Base-by-base conservation (phyloP, 2,113 vertebrate species). In the Scomber japonicus region DNA sequence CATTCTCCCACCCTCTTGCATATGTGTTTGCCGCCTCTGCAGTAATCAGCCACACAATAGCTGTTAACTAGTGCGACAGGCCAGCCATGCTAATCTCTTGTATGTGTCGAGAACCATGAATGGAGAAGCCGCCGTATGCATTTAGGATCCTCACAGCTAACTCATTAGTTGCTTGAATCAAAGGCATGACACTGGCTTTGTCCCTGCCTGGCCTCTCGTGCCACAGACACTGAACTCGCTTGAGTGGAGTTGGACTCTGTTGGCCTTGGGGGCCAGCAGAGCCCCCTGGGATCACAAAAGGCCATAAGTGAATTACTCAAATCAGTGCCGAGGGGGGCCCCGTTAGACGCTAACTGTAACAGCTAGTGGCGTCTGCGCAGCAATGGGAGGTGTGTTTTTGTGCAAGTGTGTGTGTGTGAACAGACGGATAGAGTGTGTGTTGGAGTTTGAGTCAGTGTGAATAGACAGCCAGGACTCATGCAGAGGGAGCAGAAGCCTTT, bases 241-340 rank as follows among this genome's bases (percentile, higher is more conserved):
- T 92, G 81, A 93, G 75, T 91, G 27, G 88, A 84, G 85, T 68
- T 80, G 75, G 60, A 60, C 85, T 81, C 55, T 57, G 66, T 77
- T 59, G 63, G 86, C 66, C 71, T 7, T 40, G 66, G 75, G 68
- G 80, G 16, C 35, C 75, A 15, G 21, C 19, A 35, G 65, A 80
- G 80, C 76, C 81, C 87, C 71, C 59, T 10, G 71, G 86, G 89
- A 92, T 93, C 89, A 90, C 90, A 92, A 91, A 94, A 91, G 86
- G 91, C 88, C 91, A 93, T 84, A 94, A 94, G 92, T 92, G 92
- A 94, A 92, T 93, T 90, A 89, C 88, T 84, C 84, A 82, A 89
- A 92, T 88, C 89, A 75, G 75, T 84, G 81, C 88, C 24, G 66
- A 82, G 81, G 64, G 80, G 81, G 81, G 54, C 51, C 65, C 83